Evolutionary conservation across 2,888 invertebrate species (phyloP), one percentile per base, ranked within the genome.

Genomic region (Cataglyphis altisquamis): DNA sequence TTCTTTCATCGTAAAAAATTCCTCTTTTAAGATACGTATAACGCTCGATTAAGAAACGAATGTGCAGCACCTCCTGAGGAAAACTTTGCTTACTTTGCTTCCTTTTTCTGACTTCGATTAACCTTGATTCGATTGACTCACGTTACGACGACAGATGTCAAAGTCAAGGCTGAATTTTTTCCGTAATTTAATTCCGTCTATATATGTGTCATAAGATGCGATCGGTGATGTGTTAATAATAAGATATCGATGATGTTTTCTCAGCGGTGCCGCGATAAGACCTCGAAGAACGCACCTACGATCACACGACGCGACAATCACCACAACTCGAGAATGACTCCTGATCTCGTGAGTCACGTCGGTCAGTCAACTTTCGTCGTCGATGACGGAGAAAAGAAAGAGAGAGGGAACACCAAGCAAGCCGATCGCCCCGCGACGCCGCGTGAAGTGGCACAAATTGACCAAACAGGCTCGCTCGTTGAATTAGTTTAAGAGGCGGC

Each of bases 301-400:
- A 72, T 78, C 41, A 66, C 85, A 57, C 78, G 78, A 55, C 64
- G 57, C 21, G 68, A 67, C 72, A 72, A 87, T 87, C 84, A 45
- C 25, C 80, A 29, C 68, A 12, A 67, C 67, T 67, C 21, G 64
- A 74, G 75, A 83, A 67, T 66, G 73, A 84, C 82, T 88, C 32
- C 67, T 75, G 77, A 86, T 87, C 88, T 82, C 77, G 74, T 90
- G 91, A 92, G 89, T 91, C 92, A 90, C 86, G 39, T 89, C 90
- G 92, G 92, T 92, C 92, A 92, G 77, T 92, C 92, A 91, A 92
- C 91, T 91, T 86, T 78, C 80, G 72, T 82, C 67, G 72, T 36
- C 81, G 80, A 62, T 78, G 70, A 70, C 75, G 62, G 57, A 72
- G 60, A 55, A 29, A 67, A 64, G 55, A 57, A 57, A 62, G 80